Conservation (phyloP, 2,113 vertebrate species). For the Petaurus breviceps region DNA sequence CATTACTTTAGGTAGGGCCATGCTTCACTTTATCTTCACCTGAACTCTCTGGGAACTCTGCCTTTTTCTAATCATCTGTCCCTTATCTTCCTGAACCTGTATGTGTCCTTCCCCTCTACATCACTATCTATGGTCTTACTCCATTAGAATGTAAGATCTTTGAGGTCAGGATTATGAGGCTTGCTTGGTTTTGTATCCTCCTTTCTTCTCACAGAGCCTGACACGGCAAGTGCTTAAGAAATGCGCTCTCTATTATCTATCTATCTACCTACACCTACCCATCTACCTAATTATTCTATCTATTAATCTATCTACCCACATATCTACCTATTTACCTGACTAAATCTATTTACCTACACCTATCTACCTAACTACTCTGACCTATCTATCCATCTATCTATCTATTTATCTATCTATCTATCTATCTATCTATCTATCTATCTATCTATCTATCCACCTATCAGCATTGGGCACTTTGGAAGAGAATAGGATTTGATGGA, state of each 20-base stretch:
- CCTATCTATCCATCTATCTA: too few species aligned
- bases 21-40: not conserved
- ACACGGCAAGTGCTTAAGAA: not conserved
- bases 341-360: too few species aligned
- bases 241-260: not conserved
- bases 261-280: too few species aligned
- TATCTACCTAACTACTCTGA: too few species aligned
- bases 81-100: not conserved
- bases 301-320: too few species aligned
- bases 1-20: not conserved
- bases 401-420: not conserved
- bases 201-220: not conserved
- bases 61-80: not conserved
- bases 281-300: too few species aligned
- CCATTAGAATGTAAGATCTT: not conserved
- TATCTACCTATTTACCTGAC: too few species aligned
- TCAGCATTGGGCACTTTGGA: not conserved
- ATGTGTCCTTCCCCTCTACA: not conserved
- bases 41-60: not conserved
- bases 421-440: not conserved
- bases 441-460: not conserved
- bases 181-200: not conserved
- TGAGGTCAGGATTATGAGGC: not conserved
- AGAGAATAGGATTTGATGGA: not conserved
- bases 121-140: not conserved